These are phyloP conservation scores for Brachyrhaphis roseni DNA, from an alignment of 2,797 vertebrate species.

Conservation along the genomic window DNA sequence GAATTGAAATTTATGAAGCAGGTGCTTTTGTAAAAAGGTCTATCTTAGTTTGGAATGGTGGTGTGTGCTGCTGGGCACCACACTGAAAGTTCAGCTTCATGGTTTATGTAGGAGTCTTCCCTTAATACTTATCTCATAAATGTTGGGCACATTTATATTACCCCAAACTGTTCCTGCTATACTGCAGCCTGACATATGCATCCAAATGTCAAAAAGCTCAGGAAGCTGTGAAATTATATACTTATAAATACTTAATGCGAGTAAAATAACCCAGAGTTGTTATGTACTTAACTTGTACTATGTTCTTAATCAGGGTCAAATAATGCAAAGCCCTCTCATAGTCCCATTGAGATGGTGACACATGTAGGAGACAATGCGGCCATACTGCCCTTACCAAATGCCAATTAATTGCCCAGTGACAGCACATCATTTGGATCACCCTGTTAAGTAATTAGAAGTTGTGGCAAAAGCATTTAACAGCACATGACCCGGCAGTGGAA, in stretches of 20 bases:
- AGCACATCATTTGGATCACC: constrained; percentile 71
- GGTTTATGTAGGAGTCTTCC: constrained; percentile 59
- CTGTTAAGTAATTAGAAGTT: constrained; percentile 75
- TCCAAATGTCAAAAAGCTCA: constrained; percentile 41
- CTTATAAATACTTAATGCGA: constrained; percentile 25
- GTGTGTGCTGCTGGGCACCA: constrained; percentile 42
- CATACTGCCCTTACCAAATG: constrained; percentile 69
- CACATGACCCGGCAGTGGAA: constrained; percentile 74
- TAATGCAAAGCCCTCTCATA: constrained; percentile 45
- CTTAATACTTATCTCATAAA: constrained; percentile 58
- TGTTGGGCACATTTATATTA: constrained; percentile 46
- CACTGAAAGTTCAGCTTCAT: constrained; percentile 60
- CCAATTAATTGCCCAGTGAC: constrained; percentile 70
- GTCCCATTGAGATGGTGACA: constrained; percentile 54
- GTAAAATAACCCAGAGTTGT: constrained; percentile 35
- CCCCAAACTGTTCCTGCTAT: constrained; percentile 24
- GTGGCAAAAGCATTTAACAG: constrained; percentile 73
- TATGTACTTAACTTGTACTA: constrained; percentile 48
- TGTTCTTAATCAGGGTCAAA: constrained; percentile 64
- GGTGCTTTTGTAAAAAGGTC: constrained; percentile 30
- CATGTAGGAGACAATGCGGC: constrained; percentile 64
- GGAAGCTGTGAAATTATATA: constrained; percentile 50
- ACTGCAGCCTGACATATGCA: constrained; percentile 37
- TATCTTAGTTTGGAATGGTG: constrained; percentile 21
- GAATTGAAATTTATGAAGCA: constrained; percentile 36